A percentile compares a stretch with the other conserved stretches of the same genome.
Conservation (phyloP, 2,888 invertebrate species). For the Agrochola lota region DNA sequence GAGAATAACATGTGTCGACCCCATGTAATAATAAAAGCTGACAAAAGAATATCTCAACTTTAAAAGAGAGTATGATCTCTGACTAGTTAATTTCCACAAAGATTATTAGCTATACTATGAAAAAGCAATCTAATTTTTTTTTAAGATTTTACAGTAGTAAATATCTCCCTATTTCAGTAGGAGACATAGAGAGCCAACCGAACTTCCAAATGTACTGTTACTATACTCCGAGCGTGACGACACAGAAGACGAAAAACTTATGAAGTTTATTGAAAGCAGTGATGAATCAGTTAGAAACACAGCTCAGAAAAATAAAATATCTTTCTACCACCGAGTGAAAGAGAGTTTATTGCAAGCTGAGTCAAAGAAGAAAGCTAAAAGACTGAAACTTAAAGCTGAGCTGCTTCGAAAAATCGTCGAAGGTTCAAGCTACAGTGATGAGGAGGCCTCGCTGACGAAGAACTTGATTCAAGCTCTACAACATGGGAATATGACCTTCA, state of each 20-base stretch:
- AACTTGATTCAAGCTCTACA: constrained; percentile 31
- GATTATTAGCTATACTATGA: background rate
- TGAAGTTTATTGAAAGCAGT: background rate
- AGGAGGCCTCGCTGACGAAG: constrained; percentile 26
- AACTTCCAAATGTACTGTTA: background rate
- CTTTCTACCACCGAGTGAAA: background rate
- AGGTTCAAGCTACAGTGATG: constrained; percentile 50
- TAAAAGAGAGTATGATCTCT: background rate
- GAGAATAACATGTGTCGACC: background rate
- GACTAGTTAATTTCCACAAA: background rate
- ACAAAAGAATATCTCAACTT: too few species aligned
- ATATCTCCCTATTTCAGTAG: background rate
- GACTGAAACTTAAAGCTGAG: background rate
- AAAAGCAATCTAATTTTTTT: background rate
- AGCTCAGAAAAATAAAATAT: background rate
- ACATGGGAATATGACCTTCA: background rate
- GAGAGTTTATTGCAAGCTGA: background rate
- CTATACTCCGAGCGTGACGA: fast-evolving
- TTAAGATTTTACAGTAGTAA: background rate
- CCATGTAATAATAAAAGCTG: too few species aligned
- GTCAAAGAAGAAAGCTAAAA: background rate
- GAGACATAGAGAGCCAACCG: too few species aligned
- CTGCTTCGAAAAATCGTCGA: constrained; percentile 21
- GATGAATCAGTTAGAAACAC: background rate
- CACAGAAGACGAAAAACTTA: background rate